These are phyloP conservation scores for Lepisosteus oculatus DNA, from an alignment of 2,113 vertebrate genomes.

Conservation along the genomic window DNA sequence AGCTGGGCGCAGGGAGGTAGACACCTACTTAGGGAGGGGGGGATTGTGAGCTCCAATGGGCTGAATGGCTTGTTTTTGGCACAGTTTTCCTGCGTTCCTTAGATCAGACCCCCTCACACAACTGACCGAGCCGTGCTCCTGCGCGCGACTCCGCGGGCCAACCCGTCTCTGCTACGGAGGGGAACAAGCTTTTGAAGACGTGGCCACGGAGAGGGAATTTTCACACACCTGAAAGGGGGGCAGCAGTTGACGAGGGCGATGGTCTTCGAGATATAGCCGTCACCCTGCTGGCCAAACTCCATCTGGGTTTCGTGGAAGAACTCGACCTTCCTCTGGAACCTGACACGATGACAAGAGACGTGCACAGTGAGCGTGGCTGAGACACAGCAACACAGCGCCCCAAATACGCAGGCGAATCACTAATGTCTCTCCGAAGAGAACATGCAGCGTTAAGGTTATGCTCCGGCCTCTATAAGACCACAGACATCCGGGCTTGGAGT, in stretches of 20 bases:
- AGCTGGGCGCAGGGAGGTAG: too few species aligned
- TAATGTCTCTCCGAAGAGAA: neutral
- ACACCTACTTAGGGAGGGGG: too few species aligned
- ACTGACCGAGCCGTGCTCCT: too few species aligned
- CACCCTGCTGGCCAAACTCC: slow-evolving; percentile 47
- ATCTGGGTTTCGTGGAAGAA: slow-evolving; percentile 73
- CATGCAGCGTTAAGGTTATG: neutral
- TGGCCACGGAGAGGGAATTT: neutral
- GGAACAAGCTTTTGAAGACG: neutral
- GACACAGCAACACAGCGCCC: neutral
- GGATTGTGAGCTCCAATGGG: too few species aligned
- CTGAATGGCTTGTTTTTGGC: too few species aligned
- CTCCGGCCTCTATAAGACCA: neutral
- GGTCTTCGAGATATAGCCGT: slow-evolving; percentile 69
- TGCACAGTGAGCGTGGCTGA: neutral
- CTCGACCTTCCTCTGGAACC: slow-evolving; percentile 84
- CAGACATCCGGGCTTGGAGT: too few species aligned
- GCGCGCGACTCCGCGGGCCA: too few species aligned
- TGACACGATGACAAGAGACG: slow-evolving; percentile 34
- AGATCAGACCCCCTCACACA: too few species aligned
- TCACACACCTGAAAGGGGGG: slow-evolving; percentile 70
- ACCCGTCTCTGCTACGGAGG: neutral
- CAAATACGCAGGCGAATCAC: neutral
- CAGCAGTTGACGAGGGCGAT: slow-evolving; percentile 84
- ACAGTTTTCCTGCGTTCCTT: too few species aligned